A percentile compares a stretch with the other conserved stretches of the same genome.
Evolutionary conservation across 2,113 vertebrate genomes (phyloP).

Genomic region (Plecturocebus donacophilus): DNA sequence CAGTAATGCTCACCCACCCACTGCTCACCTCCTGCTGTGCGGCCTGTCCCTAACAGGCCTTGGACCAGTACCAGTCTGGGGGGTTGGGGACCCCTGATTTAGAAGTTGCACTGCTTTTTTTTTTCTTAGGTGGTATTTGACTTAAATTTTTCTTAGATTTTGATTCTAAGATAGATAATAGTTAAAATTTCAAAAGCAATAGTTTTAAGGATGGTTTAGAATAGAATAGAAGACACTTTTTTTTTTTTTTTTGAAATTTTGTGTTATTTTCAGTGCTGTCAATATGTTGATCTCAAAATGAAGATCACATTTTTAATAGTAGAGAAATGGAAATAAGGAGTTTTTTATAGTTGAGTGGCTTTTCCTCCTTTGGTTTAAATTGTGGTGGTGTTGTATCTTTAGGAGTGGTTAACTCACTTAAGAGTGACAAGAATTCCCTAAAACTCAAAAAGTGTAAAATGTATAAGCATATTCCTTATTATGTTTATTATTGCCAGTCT

Average conservation of each 20-base stretch:
- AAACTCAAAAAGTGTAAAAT: not conserved
- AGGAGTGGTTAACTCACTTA: not conserved
- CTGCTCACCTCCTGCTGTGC: too few relatives aligned
- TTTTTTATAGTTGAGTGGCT: not conserved
- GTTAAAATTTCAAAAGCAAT: not conserved
- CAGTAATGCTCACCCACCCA: too few relatives aligned
- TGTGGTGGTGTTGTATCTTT: not conserved
- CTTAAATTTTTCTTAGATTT: constrained; percentile 5
- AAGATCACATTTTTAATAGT: not conserved
- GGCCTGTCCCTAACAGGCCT: too few relatives aligned
- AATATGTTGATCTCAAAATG: not conserved
- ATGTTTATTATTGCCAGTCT: not conserved
- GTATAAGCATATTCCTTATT: not conserved
- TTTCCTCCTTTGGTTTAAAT: not conserved
- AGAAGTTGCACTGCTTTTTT: not conserved
- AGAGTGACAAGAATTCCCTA: not conserved
- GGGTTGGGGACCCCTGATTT: not conserved
- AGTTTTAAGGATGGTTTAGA: not conserved
- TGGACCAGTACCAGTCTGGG: too few relatives aligned
- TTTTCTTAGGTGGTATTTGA: not conserved
- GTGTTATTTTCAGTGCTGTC: not conserved
- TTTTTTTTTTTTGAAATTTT: not conserved
- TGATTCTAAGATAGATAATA: not conserved
- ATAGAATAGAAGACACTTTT: not conserved
- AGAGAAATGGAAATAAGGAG: not conserved